phyloP scores from a whole-genome alignment of 2,888 invertebrate species.

The Synergus japonicus region DNA sequence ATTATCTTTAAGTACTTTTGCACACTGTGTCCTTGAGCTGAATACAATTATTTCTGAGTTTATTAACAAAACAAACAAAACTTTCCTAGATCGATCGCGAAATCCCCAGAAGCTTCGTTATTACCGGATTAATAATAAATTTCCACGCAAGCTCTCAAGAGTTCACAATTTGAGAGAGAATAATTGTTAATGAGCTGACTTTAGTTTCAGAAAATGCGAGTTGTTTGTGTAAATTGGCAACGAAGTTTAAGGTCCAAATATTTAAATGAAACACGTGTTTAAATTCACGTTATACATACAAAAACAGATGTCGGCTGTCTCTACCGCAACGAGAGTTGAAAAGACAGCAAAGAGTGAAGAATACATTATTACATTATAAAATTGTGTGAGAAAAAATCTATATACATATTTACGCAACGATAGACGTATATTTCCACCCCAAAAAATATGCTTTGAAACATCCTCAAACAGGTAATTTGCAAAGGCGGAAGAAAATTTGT shows the following conservation, averaged over 20 bases:
- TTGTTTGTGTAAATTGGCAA: conserved; percentile 57
- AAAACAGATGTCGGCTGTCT: conserved; percentile 53
- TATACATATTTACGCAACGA: neutral
- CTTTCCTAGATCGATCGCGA: neutral
- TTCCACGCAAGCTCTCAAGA: neutral
- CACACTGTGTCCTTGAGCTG: conserved; percentile 22
- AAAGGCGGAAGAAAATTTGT: neutral
- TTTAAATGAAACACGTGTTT: conserved; percentile 69
- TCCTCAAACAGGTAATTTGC: neutral
- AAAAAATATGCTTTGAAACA: neutral
- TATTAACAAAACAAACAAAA: conserved; percentile 25
- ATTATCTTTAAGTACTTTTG: conserved; percentile 5
- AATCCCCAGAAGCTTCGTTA: neutral
- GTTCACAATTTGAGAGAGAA: conserved; percentile 1
- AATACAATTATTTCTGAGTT: conserved; percentile 31
- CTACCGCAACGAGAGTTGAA: neutral
- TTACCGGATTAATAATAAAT: conserved; percentile 21
- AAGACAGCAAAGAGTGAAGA: neutral
- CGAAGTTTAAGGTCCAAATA: conserved; percentile 53
- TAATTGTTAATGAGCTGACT: conserved; percentile 10
- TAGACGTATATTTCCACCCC: neutral
- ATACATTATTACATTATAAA: neutral
- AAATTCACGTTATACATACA: conserved; percentile 66
- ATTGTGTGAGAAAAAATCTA: too few relatives aligned
- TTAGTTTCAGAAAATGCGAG: neutral